Conservation (phyloP, 2,888 invertebrate species). For the Leptarthrus brevirostris region DNA sequence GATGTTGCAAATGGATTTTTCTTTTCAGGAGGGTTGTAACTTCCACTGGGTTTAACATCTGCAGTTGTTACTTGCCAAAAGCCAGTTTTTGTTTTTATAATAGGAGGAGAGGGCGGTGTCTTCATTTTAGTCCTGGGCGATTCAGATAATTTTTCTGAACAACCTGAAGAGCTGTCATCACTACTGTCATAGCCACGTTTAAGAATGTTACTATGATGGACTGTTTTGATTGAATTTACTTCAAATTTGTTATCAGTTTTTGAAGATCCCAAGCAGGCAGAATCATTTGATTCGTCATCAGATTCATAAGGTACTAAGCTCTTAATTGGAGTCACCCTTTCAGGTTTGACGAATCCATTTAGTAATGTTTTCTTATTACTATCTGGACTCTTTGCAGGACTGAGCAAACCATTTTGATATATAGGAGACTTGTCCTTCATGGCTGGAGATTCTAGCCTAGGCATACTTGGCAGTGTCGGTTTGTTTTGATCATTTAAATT, state of each 20-base stretch:
- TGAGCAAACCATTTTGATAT: neutral
- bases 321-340: slow-evolving; percentile 58
- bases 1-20: slow-evolving; percentile 61
- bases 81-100: slow-evolving; percentile 65
- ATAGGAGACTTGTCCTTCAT: slow-evolving; percentile 11
- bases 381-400: neutral
- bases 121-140: slow-evolving; percentile 20
- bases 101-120: slow-evolving; percentile 64
- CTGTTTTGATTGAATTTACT: neutral
- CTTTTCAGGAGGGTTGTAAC: slow-evolving; percentile 45
- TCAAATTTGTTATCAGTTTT: slow-evolving; percentile 51
- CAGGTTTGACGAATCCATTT: slow-evolving; percentile 51
- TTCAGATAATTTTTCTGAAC: slow-evolving; percentile 10
- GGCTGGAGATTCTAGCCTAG: slow-evolving; percentile 56
- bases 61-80: slow-evolving; percentile 63
- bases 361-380: neutral
- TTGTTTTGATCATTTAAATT: slow-evolving; percentile 8
- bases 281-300: slow-evolving; percentile 68
- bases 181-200: slow-evolving; percentile 55
- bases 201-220: neutral
- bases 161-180: slow-evolving; percentile 30
- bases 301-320: slow-evolving; percentile 73
- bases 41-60: slow-evolving; percentile 54
- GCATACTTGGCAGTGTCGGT: slow-evolving; percentile 66
- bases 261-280: neutral